Percentiles rank a stretch among this genome's conserved stretches.
Conservation (phyloP, 2,113 vertebrate genomes). For the Rhea pennata region DNA sequence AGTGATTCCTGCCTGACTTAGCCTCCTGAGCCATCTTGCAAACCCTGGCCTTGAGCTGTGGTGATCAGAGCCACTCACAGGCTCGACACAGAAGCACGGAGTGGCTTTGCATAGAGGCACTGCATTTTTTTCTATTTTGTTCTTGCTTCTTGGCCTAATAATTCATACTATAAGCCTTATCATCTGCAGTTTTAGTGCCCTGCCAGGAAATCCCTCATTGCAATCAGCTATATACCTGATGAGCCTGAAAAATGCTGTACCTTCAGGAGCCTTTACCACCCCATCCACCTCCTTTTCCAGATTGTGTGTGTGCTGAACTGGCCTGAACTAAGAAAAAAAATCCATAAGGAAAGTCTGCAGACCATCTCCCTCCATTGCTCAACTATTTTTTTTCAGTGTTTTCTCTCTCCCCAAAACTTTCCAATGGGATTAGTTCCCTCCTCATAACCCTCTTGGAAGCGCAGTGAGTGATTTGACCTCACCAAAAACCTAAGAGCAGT, state of each 20-base stretch:
- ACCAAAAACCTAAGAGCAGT: not conserved
- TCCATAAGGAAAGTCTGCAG: not conserved
- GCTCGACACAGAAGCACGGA: not conserved
- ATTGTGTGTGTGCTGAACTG: not conserved
- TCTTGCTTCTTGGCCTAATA: not conserved
- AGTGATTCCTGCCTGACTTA: not conserved
- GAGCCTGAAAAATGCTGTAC: not conserved
- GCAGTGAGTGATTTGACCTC: not conserved
- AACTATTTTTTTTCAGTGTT: not conserved
- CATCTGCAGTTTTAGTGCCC: not conserved
- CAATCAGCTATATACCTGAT: not conserved
- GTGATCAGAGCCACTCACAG: not conserved
- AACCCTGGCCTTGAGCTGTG: not conserved
- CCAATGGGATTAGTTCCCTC: not conserved
- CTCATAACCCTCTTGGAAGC: not conserved
- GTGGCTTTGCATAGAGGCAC: fast-evolving
- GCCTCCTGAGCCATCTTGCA: not conserved
- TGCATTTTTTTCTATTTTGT: not conserved
- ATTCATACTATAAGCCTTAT: not conserved
- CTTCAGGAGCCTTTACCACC: not conserved
- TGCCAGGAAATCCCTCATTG: not conserved
- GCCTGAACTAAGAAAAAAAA: not conserved
- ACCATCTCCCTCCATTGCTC: not conserved
- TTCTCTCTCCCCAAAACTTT: not conserved
- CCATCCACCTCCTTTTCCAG: not conserved